Evolutionary conservation across 1,140 invertebrate species (phyloP).

Genomic region (Parapsyche elsis): DNA sequence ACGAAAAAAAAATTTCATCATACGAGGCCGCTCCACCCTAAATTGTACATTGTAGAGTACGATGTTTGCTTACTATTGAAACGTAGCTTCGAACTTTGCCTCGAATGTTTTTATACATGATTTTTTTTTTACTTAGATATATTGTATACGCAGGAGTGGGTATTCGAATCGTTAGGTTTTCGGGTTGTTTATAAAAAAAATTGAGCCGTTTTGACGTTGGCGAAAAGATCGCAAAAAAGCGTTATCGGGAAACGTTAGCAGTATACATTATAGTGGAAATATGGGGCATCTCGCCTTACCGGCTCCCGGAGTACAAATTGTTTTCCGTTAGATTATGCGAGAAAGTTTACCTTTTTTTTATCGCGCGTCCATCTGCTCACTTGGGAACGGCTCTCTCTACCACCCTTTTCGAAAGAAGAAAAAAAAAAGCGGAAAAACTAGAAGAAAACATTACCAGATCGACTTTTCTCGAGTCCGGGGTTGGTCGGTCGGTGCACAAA

Average conservation of each 20-base stretch:
- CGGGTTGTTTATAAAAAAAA: conserved; percentile 1
- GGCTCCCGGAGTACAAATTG: conserved; percentile 14
- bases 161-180: background rate
- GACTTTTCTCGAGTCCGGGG: conserved; percentile 30
- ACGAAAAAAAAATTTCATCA: no score
- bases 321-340: conserved; percentile 34
- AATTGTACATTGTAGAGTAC: no score
- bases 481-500: background rate
- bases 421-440: background rate
- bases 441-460: conserved; percentile 48
- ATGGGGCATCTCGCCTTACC: conserved; percentile 27
- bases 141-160: no score
- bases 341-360: conserved; percentile 47
- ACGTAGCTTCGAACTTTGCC: no score
- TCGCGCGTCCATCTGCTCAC: conserved; percentile 53
- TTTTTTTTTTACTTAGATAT: no score
- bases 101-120: no score
- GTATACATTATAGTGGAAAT: conserved; percentile 28
- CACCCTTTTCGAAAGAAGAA: conserved; percentile 16
- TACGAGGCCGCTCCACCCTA: no score
- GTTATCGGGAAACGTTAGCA: conserved; percentile 28
- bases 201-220: conserved; percentile 1
- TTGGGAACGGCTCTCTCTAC: conserved; percentile 23
- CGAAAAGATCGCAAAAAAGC: conserved; percentile 23
- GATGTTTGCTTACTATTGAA: no score